These are phyloP conservation scores for Erpobdella octoculata DNA, from an alignment of 2,888 invertebrate species.

Conservation along the genomic window DNA sequence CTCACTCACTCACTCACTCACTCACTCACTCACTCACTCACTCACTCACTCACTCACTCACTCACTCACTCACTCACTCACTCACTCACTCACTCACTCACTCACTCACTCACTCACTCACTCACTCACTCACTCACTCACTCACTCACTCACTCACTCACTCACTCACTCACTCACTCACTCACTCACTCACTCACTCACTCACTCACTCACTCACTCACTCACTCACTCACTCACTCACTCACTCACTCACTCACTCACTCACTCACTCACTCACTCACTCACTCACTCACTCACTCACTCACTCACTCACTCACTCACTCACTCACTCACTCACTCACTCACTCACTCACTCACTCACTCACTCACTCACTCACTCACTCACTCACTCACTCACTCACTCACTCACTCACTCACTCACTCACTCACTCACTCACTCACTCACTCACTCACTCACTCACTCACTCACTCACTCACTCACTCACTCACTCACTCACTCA, in stretches of 20 bases:
- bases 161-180: constrained; percentile 1
- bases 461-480: constrained; percentile 1
- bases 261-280: constrained; percentile 1
- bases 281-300: constrained; percentile 1
- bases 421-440: constrained; percentile 1
- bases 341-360: constrained; percentile 1
- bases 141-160: constrained; percentile 11
- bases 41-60: constrained; percentile 15
- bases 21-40: constrained; percentile 9
- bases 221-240: neutral
- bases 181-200: constrained; percentile 35
- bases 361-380: constrained; percentile 1
- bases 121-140: constrained; percentile 12
- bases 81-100: constrained; percentile 11
- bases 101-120: constrained; percentile 6
- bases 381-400: constrained; percentile 1
- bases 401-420: neutral
- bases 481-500: constrained; percentile 1
- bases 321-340: constrained; percentile 1
- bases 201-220: neutral
- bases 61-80: constrained; percentile 17
- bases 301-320: constrained; percentile 1
- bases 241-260: constrained; percentile 1
- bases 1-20: neutral
- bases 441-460: neutral